Conservation (phyloP, 2,113 vertebrate species). For the Miniopterus natalensis region DNA sequence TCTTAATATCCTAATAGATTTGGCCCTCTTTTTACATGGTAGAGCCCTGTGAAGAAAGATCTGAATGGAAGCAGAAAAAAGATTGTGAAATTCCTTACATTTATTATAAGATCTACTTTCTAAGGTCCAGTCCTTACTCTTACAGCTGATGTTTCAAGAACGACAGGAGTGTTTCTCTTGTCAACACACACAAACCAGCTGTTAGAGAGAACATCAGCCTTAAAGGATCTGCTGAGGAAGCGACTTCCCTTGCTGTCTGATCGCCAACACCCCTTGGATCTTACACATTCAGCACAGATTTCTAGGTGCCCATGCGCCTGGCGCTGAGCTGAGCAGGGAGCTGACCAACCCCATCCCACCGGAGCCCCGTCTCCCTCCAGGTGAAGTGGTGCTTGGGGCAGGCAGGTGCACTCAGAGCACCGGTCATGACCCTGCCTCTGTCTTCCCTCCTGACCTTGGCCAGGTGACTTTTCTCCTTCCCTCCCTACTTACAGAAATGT, state of each 20-base stretch:
- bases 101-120: background rate
- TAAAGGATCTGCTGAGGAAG: background rate
- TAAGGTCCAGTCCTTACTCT: background rate
- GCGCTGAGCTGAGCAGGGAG: background rate
- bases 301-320: background rate
- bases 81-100: background rate
- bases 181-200: background rate
- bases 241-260: background rate
- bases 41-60: background rate
- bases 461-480: background rate
- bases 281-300: background rate
- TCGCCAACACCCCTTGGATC: background rate
- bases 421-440: background rate
- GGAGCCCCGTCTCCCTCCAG: background rate
- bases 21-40: background rate
- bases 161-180: background rate
- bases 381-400: background rate
- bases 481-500: constrained; percentile 42
- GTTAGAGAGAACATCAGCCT: background rate
- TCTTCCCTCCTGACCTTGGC: constrained; percentile 49
- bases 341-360: no score
- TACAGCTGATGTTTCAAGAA: background rate
- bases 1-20: background rate
- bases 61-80: constrained; percentile 8
- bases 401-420: background rate